Evolutionary conservation across 2,797 vertebrate genomes (phyloP), one percentile per base, ranked within the genome.

Genomic region (Danio kyathit): DNA sequence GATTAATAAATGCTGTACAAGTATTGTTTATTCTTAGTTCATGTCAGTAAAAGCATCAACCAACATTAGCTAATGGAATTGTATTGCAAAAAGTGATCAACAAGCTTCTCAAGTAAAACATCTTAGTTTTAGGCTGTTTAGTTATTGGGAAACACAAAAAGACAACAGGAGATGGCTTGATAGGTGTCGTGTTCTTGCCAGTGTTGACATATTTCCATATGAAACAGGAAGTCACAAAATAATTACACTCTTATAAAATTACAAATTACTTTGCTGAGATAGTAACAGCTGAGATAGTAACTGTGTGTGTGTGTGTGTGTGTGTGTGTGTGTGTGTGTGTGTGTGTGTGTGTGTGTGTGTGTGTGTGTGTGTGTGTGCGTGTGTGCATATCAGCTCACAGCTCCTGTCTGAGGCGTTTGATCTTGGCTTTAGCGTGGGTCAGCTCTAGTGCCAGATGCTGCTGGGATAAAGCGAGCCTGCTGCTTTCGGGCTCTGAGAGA

Each of bases 371-470:
- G 29, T 29, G 29, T 29, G 29, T 29, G 29, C 29, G 29, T 29
- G 29, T 29, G 29, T 29, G 29, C 29, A 29, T 0, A 65, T 54
- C 63, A 86, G 96, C 98, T 98, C 90, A 99, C 97, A 99, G 93
- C 89, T 98, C 97, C 87, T 99, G 97, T 59, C 97, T 95, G 54
- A 99, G 95, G 71, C 98, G 93, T 87, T 97, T 93, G 90, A 98
- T 97, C 90, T 96, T 98, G 86, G 97, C 96, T 88, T 99, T 99
- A 89, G 97, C 96, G 57, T 99, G 97, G 14, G 97, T 97, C 76
- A 99, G 85, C 91, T 99, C 97, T 86, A 99, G 97, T 0, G 97
- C 97, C 64, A 99, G 95, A 91, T 99, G 98, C 86, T 99, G 98
- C 41, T 96, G 91, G 92, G 97, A 99, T 87, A 99, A 97, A 0